Conservation (phyloP, 2,797 vertebrate species). For the Centropyge bicolor region DNA sequence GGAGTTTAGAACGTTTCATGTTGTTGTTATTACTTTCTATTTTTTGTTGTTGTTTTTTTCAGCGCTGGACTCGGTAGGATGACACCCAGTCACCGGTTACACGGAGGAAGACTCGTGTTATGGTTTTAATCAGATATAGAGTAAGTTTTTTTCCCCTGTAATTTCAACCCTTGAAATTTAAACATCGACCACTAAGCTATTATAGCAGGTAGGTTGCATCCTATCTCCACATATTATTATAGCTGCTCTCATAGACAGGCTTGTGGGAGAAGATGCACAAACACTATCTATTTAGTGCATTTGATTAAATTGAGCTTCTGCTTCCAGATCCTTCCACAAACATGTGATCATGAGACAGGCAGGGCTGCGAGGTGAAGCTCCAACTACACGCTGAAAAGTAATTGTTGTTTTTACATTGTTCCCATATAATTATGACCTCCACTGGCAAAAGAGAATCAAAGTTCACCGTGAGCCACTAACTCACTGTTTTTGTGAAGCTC, state of each 20-base stretch:
- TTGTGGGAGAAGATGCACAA: background rate
- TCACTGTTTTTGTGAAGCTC: no score
- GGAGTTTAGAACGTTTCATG: background rate
- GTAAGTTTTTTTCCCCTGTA: slow-evolving; percentile 8
- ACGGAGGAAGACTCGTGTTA: slow-evolving; percentile 24
- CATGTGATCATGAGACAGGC: background rate
- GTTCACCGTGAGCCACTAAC: background rate
- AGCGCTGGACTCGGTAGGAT: slow-evolving; percentile 5
- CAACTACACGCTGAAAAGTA: background rate
- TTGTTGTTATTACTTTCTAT: background rate
- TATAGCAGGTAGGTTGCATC: background rate
- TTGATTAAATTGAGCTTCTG: background rate
- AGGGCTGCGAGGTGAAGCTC: background rate
- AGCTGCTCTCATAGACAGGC: background rate
- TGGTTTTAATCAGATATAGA: slow-evolving; percentile 17
- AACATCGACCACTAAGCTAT: background rate
- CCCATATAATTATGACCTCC: background rate
- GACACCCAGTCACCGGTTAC: background rate
- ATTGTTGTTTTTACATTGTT: background rate
- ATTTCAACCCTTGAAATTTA: background rate
- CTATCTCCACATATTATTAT: background rate
- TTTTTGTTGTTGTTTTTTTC: background rate
- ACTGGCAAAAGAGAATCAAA: background rate
- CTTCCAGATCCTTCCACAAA: background rate
- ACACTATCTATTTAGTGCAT: background rate